Percentiles rank a stretch among this genome's conserved stretches.
phyloP scores from a whole-genome alignment of 1,140 invertebrate species.

The Drosophila sp. region DNA sequence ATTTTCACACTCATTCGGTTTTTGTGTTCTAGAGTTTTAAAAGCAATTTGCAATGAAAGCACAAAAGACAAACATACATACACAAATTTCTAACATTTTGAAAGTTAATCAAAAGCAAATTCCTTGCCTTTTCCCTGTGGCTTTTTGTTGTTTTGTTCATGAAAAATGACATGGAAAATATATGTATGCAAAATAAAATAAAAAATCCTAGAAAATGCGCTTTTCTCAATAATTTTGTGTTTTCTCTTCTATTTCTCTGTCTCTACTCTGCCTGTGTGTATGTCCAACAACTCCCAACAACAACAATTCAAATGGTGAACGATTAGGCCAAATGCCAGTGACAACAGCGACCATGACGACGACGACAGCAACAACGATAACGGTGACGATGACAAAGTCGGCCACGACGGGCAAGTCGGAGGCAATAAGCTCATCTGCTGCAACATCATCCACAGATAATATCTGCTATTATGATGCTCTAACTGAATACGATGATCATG shows the following conservation, averaged over 20 bases:
- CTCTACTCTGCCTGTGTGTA: constrained; percentile 65
- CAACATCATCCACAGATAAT: constrained; percentile 59
- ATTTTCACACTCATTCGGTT: constrained; percentile 2
- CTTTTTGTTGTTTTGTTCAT: constrained; percentile 73
- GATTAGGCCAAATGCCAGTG: constrained; percentile 5
- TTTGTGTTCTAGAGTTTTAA: constrained; percentile 20
- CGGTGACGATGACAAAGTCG: neutral
- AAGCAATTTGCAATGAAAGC: neutral
- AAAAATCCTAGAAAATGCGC: constrained; percentile 53
- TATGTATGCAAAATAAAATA: constrained; percentile 1
- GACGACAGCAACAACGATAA: neutral
- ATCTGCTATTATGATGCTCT: constrained; percentile 76
- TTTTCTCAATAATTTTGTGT: constrained; percentile 79
- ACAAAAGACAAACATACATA: constrained; percentile 14
- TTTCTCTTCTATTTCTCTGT: constrained; percentile 74
- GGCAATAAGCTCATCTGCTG: constrained; percentile 6
- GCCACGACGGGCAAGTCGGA: neutral
- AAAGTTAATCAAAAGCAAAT: constrained; percentile 40
- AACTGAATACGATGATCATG: constrained; percentile 63
- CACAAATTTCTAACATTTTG: constrained; percentile 44
- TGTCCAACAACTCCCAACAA: constrained; percentile 31
- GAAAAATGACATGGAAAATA: neutral
- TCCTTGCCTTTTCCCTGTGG: constrained; percentile 64
- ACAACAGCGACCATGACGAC: constrained; percentile 2
- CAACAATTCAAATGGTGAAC: constrained; percentile 13